These are phyloP conservation scores for Azemiops feae DNA, from an alignment of 2,113 vertebrate species.

Conservation along the genomic window DNA sequence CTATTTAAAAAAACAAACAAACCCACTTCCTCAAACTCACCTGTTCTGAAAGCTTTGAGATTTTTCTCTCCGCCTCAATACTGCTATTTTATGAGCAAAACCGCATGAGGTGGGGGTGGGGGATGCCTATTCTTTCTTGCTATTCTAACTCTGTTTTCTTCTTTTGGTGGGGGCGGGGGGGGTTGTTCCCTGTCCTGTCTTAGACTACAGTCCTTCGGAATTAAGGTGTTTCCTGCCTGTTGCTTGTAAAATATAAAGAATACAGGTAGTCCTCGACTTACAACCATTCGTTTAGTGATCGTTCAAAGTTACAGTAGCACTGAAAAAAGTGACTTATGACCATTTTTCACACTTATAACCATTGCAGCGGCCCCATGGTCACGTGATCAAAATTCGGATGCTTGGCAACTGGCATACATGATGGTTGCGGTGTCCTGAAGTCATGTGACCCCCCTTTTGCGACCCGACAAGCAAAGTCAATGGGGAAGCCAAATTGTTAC, in stretches of 20 bases:
- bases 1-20: background rate
- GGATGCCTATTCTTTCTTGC: background rate
- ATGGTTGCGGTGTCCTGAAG: background rate
- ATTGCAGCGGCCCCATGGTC: background rate
- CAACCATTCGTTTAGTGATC: background rate
- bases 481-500: background rate
- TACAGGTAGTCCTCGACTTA: background rate
- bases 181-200: background rate
- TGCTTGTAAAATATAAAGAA: background rate
- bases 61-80: background rate
- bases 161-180: background rate
- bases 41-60: background rate
- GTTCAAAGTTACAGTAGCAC: background rate
- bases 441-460: background rate
- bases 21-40: background rate
- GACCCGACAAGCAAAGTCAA: background rate
- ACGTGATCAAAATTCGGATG: background rate
- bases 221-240: background rate
- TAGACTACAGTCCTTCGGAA: background rate
- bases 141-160: background rate
- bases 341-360: background rate
- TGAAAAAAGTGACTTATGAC: background rate
- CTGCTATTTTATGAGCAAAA: background rate
- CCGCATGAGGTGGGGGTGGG: background rate
- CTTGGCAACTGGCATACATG: background rate